A percentile compares a stretch with the other conserved stretches of the same genome.
Evolutionary conservation across 2,113 vertebrate species (phyloP).

Genomic region (Xiphias gladius): DNA sequence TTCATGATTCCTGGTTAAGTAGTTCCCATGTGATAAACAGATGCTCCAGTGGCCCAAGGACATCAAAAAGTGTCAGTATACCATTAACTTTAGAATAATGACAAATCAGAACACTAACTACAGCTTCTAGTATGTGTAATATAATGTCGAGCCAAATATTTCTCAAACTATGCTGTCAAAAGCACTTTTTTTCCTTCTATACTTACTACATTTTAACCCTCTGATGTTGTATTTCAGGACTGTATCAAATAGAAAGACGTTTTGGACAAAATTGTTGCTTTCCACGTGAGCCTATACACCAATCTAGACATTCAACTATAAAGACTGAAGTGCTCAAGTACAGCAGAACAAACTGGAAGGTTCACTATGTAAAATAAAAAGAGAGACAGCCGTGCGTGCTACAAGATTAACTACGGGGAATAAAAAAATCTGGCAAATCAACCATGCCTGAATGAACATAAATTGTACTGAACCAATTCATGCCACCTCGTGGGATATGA

Average conservation of each 20-base stretch:
- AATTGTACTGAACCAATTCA: not conserved
- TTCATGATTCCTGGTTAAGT: not conserved
- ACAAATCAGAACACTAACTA: not conserved
- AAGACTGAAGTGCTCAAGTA: not conserved
- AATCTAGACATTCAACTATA: not conserved
- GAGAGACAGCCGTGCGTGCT: not conserved
- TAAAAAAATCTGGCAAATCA: no score
- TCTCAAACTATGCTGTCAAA: not conserved
- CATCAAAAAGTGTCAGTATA: not conserved
- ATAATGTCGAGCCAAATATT: not conserved
- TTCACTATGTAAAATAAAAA: not conserved
- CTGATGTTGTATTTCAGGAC: not conserved
- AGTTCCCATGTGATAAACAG: not conserved
- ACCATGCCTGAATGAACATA: not conserved
- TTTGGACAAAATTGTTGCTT: not conserved
- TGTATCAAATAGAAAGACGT: not conserved
- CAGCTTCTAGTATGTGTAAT: not conserved
- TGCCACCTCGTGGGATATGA: not conserved
- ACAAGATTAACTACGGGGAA: not conserved
- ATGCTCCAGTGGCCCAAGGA: not conserved
- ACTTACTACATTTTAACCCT: not conserved
- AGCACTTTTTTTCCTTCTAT: not conserved
- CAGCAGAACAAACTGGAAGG: not conserved
- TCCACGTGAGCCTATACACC: not conserved
- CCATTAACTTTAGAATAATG: not conserved